phyloP scores from a whole-genome alignment of 1,140 invertebrate species.

The Lasioglossum albipes region DNA sequence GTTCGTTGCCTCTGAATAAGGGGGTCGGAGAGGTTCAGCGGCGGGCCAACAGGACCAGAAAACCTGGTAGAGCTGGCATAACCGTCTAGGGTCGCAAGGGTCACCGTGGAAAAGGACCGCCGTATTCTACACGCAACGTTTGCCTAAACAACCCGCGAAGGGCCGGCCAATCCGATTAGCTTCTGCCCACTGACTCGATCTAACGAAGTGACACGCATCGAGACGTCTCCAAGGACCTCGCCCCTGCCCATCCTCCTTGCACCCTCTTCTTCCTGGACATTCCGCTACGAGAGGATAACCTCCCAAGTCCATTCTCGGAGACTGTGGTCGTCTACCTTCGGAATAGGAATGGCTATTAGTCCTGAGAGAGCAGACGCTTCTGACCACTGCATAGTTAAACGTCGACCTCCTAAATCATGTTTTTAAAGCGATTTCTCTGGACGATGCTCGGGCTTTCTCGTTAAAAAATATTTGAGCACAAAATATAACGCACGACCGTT shows the following conservation, averaged over 20 bases:
- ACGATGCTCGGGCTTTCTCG: too few species aligned
- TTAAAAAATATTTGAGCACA: too few species aligned
- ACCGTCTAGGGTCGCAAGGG: background rate
- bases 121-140: conserved; percentile 45
- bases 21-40: conserved; percentile 20
- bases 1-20: conserved; percentile 49
- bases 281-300: background rate
- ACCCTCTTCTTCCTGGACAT: background rate
- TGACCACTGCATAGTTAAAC: too few species aligned
- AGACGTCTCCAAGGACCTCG: conserved; percentile 31
- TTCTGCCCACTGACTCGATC: conserved; percentile 40
- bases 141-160: conserved; percentile 18
- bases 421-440: too few species aligned
- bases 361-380: too few species aligned
- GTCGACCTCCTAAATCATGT: too few species aligned
- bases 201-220: conserved; percentile 44
- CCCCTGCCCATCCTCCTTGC: too few species aligned
- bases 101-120: conserved; percentile 34
- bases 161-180: conserved; percentile 48
- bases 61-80: too few species aligned
- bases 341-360: too few species aligned
- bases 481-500: too few species aligned
- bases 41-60: background rate
- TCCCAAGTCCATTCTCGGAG: too few species aligned
- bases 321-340: too few species aligned